Conservation (phyloP, 2,113 vertebrate species). For the Dinomys branickii region DNA sequence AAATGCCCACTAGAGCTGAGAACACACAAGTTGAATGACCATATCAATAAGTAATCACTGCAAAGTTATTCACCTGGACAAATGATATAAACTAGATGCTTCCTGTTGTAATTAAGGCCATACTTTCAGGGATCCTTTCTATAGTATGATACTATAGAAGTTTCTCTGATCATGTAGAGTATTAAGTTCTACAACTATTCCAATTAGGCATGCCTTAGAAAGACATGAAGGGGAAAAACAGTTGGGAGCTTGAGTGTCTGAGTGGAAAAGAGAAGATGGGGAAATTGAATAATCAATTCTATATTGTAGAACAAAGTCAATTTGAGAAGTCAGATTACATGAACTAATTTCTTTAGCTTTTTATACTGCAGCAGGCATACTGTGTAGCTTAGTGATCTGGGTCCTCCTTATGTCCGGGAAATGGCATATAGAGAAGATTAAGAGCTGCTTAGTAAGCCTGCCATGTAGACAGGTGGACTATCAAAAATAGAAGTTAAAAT, state of each 20-base stretch:
- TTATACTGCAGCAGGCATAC: not conserved
- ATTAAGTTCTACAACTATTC: constrained; percentile 48
- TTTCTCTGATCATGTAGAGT: too few species aligned
- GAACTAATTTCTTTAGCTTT: not conserved
- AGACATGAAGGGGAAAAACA: not conserved
- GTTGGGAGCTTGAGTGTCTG: not conserved
- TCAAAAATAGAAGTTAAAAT: constrained; percentile 58
- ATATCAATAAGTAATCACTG: constrained; percentile 65
- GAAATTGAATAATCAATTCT: constrained; percentile 6
- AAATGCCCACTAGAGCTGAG: not conserved
- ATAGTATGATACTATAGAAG: too few species aligned
- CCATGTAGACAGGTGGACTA: not conserved
- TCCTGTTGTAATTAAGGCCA: constrained; percentile 71
- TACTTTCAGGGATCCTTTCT: too few species aligned
- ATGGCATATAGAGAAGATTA: not conserved
- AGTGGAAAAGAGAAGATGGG: not conserved
- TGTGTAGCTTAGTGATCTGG: not conserved
- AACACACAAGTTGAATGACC: constrained; percentile 50
- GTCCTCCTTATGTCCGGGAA: not conserved
- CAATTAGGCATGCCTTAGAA: constrained; percentile 35
- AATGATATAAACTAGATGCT: constrained; percentile 52
- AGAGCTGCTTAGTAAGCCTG: not conserved
- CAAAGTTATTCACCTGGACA: constrained; percentile 64
- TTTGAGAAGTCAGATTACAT: constrained; percentile 24
- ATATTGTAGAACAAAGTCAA: not conserved